phyloP scores from a whole-genome alignment of 2,888 invertebrate species.

The Microctonus aethiopoides region DNA sequence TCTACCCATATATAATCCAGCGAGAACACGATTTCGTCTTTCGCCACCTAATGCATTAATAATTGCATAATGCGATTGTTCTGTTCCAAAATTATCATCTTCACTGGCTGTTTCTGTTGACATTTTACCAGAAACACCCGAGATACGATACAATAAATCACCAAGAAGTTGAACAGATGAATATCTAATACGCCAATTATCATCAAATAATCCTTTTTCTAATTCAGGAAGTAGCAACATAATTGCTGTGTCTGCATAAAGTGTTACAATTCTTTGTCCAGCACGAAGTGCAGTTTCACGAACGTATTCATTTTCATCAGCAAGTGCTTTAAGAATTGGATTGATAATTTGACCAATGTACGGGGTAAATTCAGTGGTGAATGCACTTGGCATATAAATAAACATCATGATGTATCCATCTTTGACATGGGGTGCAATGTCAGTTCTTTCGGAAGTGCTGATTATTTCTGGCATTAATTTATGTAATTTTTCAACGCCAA shows the following conservation, averaged over 20 bases:
- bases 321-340: conserved; percentile 95
- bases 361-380: conserved; percentile 93
- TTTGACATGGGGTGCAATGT: conserved; percentile 96
- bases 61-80: conserved; percentile 92
- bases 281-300: conserved; percentile 96
- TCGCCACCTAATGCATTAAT: conserved; percentile 89
- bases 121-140: conserved; percentile 99
- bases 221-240: conserved; percentile 91
- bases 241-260: conserved; percentile 96
- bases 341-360: conserved; percentile 98
- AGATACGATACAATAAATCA: conserved; percentile 94
- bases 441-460: conserved; percentile 89
- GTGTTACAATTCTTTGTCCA: conserved; percentile 95
- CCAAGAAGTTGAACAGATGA: conserved; percentile 96
- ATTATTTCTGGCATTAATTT: conserved; percentile 98
- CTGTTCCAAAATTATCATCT: conserved; percentile 99
- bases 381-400: conserved; percentile 98
- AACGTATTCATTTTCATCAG: conserved; percentile 99
- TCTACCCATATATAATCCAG: conserved; percentile 96
- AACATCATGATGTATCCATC: conserved; percentile 99
- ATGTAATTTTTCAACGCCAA: conserved; percentile 94
- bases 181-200: conserved; percentile 96
- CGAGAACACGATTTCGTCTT: conserved; percentile 90
- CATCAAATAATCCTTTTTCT: conserved; percentile 94
- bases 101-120: conserved; percentile 98